Evolutionary conservation across 2,113 vertebrate genomes (phyloP).

Genomic region (Clarias magur): DNA sequence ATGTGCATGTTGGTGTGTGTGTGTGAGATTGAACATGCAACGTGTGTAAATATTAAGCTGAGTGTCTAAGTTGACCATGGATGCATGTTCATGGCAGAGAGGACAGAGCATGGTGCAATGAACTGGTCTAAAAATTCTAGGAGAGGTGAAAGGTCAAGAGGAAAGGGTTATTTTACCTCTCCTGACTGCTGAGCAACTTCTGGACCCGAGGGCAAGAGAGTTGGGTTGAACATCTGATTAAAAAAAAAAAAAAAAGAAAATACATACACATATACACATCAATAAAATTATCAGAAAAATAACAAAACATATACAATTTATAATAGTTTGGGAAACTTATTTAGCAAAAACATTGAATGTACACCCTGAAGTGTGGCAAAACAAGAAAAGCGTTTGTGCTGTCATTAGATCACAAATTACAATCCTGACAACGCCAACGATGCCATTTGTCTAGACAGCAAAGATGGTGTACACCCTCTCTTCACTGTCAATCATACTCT

Average conservation of each 20-base stretch:
- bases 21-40: neutral
- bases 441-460: neutral
- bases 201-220: slow-evolving; percentile 70
- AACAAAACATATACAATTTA: neutral
- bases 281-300: neutral
- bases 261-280: neutral
- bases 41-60: neutral
- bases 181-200: slow-evolving; percentile 79
- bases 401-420: neutral
- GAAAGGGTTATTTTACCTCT: slow-evolving; percentile 76
- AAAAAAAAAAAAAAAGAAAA: neutral
- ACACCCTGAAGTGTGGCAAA: too few relatives aligned
- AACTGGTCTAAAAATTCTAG: neutral
- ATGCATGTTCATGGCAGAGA: slow-evolving; percentile 37
- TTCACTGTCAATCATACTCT: neutral
- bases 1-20: neutral
- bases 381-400: neutral
- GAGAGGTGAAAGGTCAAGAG: neutral
- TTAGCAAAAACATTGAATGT: neutral
- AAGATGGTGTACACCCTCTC: neutral
- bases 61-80: slow-evolving; percentile 41
- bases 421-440: neutral
- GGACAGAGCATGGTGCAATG: slow-evolving; percentile 36
- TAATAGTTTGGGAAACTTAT: neutral
- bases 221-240: slow-evolving; percentile 76